Evolutionary conservation across 2,888 invertebrate species (phyloP), one percentile per base, ranked within the genome.

Genomic region (Meandrusa payeni): DNA sequence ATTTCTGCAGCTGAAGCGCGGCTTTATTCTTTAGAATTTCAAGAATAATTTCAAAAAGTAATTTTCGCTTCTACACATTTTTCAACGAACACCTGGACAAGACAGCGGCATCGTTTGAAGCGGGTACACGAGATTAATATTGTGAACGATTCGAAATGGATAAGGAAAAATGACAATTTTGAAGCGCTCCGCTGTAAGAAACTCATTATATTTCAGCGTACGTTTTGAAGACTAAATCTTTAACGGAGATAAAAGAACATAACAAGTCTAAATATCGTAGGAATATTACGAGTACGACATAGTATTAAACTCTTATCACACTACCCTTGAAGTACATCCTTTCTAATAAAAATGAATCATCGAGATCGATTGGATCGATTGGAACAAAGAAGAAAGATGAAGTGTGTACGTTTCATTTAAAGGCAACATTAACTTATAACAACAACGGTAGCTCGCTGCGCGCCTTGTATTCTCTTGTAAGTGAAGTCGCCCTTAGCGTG

Each of bases 141-240:
- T 78, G 81, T 81, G 83, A 83, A 80, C 74, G 76, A 75, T 73
- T 64, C 67, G 69, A 69, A 80, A 77, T 67, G 79, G 80, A 77
- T 82, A 77, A 82, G 79, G 79, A 77, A 73, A 82, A 78, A 80
- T 77, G 82, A 76, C 82, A 82, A 83, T 83, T 38, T 38, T 33
- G 33, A 38, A 44, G 22, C 27, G 26, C 9, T 9, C 9, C 20
- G 6, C 26, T 17, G 26, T 17, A 9, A 13, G 41, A 79, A 77
- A 73, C 77, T 83, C 83, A 74, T 85, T 83, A 79, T 76, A 69
- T 80, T 80, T 22, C 23, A 38, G 33, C 26, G 12, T 20, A 36
- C 19, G 9, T 10, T 13, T 41, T 34, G 10, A 37, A 23, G 5
- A 7, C 7, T 24, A 7, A 7, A 6, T 2, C 23, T 24, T 24